phyloP scores from a whole-genome alignment of 2,888 invertebrate genomes.

The Caenorhabditis japonica region DNA sequence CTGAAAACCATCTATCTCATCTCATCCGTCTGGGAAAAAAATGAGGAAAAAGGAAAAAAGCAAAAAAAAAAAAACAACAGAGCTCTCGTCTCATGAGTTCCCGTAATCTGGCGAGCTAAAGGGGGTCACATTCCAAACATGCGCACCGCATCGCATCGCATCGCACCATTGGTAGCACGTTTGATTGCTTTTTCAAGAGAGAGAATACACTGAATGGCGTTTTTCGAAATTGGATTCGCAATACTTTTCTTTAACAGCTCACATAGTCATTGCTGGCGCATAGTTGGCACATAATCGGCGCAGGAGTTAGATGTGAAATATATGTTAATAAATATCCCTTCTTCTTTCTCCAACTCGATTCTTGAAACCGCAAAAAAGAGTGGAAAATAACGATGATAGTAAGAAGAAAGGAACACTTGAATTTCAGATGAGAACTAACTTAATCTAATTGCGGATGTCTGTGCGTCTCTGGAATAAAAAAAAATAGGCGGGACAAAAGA shows the following conservation, averaged over 20 bases:
- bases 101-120: conserved; percentile 22
- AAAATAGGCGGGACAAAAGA: background rate
- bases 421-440: background rate
- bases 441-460: conserved; percentile 3
- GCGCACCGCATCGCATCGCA: too few species aligned
- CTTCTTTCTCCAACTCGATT: too few species aligned
- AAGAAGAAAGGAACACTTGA: background rate
- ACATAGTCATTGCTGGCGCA: too few species aligned
- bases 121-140: conserved; percentile 19
- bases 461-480: conserved; percentile 10
- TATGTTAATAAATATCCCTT: too few species aligned
- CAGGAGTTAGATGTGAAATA: conserved; percentile 14
- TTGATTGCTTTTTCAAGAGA: conserved; percentile 31
- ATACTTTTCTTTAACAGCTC: too few species aligned
- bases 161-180: conserved; percentile 40
- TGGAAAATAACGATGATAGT: too few species aligned
- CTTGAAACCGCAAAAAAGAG: too few species aligned
- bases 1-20: too few species aligned
- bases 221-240: conserved; percentile 32
- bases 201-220: conserved; percentile 4
- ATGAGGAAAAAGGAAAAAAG: conserved; percentile 4
- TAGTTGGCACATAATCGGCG: too few species aligned
- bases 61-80: background rate
- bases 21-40: too few species aligned
- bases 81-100: conserved; percentile 23